Conservation (phyloP, 2,888 invertebrate species). For the Cantharis rustica region DNA sequence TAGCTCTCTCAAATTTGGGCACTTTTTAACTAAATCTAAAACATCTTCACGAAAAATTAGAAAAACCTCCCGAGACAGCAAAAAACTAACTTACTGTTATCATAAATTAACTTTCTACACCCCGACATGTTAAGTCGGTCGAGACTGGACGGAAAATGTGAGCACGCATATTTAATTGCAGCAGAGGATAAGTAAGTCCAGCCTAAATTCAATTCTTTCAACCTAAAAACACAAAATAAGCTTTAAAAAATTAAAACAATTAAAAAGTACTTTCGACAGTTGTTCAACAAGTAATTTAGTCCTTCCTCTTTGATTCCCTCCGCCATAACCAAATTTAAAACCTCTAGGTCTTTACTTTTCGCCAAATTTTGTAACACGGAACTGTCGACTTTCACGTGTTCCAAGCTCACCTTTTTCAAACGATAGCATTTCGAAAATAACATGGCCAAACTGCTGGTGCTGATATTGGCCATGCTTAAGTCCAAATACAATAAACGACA, state of each 20-base stretch:
- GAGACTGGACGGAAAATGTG: conserved; percentile 66
- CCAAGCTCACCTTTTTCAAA: conserved; percentile 83
- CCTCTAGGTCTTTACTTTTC: conserved; percentile 70
- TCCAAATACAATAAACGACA: conserved; percentile 82
- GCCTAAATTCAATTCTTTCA: conserved; percentile 76
- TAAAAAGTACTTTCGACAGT: conserved; percentile 61
- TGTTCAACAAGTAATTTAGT: conserved; percentile 64
- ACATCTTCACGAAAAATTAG: conserved; percentile 64
- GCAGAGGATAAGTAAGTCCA: conserved; percentile 75
- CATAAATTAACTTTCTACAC: conserved; percentile 74
- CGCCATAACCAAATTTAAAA: conserved; percentile 84
- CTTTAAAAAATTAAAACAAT: background rate
- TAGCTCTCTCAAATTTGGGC: conserved; percentile 76
- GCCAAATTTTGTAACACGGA: conserved; percentile 71
- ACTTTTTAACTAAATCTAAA: conserved; percentile 64
- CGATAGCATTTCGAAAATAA: conserved; percentile 69
- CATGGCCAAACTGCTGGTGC: conserved; percentile 61
- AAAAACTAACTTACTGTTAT: conserved; percentile 66
- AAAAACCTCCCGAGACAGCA: background rate
- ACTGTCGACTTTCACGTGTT: conserved; percentile 71
- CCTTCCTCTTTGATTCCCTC: conserved; percentile 70
- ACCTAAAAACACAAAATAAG: conserved; percentile 54
- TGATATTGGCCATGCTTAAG: conserved; percentile 78
- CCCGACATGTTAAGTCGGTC: conserved; percentile 83
- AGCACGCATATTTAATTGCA: conserved; percentile 65